Conservation (phyloP, 1,140 invertebrate genomes). For the Archivesica marissinica region DNA sequence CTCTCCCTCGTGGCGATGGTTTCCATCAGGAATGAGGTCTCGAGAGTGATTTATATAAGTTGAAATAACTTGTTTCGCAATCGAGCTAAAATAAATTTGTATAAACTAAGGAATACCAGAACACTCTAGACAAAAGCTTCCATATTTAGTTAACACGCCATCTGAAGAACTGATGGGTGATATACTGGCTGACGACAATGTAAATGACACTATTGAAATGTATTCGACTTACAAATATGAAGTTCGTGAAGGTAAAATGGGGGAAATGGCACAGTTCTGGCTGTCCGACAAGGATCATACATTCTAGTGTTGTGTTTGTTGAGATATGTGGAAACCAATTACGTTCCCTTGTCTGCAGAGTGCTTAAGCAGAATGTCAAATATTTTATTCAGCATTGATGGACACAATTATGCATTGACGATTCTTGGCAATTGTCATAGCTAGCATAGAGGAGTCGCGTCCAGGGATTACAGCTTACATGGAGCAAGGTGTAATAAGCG, state of each 20-base stretch:
- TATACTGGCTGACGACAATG: background rate
- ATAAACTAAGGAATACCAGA: conserved; percentile 5
- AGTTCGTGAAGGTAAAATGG: conserved; percentile 25
- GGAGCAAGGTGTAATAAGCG: conserved; percentile 62
- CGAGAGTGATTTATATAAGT: too few relatives aligned
- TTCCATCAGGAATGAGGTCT: too few relatives aligned
- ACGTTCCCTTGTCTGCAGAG: conserved; percentile 61
- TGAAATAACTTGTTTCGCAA: too few relatives aligned
- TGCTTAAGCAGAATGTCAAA: conserved; percentile 60
- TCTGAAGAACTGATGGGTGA: background rate
- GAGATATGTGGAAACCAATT: conserved; percentile 65
- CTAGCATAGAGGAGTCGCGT: conserved; percentile 63
- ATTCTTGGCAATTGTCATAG: conserved; percentile 59
- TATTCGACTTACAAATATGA: background rate
- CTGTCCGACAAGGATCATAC: conserved; percentile 64
- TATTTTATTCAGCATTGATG: conserved; percentile 68
- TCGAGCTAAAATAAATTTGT: conserved; percentile 27
- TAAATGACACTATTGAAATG: background rate
- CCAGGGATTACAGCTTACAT: conserved; percentile 51
- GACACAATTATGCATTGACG: conserved; percentile 66
- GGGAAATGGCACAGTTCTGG: conserved; percentile 67
- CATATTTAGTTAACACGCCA: background rate
- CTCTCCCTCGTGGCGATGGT: too few relatives aligned
- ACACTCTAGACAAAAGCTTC: background rate
- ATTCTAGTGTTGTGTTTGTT: conserved; percentile 51